A percentile compares a stretch with the other conserved stretches of the same genome.
Evolutionary conservation across 2,113 vertebrate species (phyloP).

Genomic region (Caloenas nicobarica): DNA sequence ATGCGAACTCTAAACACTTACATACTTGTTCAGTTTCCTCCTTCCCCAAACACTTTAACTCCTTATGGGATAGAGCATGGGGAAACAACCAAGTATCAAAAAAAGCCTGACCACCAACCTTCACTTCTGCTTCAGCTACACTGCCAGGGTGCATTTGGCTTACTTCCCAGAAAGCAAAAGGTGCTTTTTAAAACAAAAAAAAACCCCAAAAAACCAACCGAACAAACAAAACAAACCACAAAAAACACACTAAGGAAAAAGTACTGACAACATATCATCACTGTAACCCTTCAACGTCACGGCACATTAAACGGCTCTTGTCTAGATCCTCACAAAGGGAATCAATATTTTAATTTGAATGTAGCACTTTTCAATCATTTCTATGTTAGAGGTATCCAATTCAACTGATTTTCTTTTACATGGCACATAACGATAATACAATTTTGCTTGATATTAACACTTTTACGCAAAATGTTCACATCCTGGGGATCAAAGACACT

Average conservation of each 20-base stretch:
- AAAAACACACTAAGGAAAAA: background rate
- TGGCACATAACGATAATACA: background rate
- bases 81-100: background rate
- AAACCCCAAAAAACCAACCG: no score
- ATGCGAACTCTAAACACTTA: conserved; percentile 65
- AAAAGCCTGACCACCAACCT: background rate
- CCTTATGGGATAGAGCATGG: conserved; percentile 1
- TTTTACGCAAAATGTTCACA: background rate
- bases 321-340: background rate
- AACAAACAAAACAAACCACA: no score
- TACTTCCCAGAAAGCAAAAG: background rate
- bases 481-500: background rate
- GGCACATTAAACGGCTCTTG: background rate
- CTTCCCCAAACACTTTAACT: conserved; percentile 52
- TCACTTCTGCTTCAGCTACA: background rate
- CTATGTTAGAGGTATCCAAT: background rate
- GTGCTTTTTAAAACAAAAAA: no score
- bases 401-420: background rate
- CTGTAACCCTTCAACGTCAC: background rate
- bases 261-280: background rate
- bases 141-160: background rate
- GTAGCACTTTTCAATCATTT: background rate
- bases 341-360: conserved; percentile 1
- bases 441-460: background rate
- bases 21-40: conserved; percentile 62